Percentiles rank a stretch among this genome's conserved stretches.
phyloP scores from a whole-genome alignment of 2,797 vertebrate species.

The Urocyon cinereoargenteus region DNA sequence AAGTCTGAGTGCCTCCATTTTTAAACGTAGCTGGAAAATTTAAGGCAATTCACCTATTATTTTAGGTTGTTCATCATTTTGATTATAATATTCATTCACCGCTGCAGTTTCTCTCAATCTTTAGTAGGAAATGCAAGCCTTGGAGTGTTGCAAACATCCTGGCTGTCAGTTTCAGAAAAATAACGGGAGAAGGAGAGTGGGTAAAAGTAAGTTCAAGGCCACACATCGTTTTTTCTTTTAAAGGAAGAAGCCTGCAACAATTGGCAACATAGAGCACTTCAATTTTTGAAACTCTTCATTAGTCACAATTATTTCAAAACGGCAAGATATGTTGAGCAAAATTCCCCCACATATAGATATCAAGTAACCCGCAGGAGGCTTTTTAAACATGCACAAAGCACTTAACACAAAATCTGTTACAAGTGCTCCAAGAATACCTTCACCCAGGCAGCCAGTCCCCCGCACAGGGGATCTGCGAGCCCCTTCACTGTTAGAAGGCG shows the following conservation, averaged over 20 bases:
- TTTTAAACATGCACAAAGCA: constrained; percentile 32
- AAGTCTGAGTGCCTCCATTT: neutral
- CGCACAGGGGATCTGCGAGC: neutral
- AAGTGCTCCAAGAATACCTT: neutral
- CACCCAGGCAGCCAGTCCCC: neutral
- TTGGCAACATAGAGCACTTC: neutral
- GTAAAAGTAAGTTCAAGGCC: neutral
- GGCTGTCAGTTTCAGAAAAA: constrained; percentile 24
- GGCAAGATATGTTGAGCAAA: neutral
- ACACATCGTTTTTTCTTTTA: neutral
- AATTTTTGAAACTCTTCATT: neutral
- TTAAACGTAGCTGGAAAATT: neutral
- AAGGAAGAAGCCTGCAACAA: neutral
- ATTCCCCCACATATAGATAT: neutral
- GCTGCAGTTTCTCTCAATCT: neutral
- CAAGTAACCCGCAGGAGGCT: neutral
- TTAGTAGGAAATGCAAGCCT: neutral
- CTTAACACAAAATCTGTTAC: neutral
- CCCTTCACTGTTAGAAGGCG: neutral
- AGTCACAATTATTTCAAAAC: constrained; percentile 43
- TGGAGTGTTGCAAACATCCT: neutral
- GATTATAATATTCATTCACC: neutral
- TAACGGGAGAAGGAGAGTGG: neutral
- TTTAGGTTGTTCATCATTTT: neutral
- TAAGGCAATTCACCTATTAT: neutral